Percentiles rank a stretch among this genome's conserved stretches.
Evolutionary conservation across 2,888 invertebrate genomes (phyloP).

Genomic region (Drosophila crucigera): DNA sequence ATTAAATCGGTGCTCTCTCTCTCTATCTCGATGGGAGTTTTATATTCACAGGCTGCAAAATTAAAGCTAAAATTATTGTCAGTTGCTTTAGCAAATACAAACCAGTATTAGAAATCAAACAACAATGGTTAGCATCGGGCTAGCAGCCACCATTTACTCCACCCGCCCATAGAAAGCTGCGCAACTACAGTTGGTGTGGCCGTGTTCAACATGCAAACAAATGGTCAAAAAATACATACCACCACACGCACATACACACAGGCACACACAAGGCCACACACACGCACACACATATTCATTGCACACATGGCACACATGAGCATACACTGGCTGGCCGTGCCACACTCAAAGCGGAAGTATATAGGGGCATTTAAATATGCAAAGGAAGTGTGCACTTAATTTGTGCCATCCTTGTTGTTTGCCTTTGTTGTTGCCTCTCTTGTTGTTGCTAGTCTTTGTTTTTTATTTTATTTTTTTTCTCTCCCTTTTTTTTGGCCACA

Average conservation of each 20-base stretch:
- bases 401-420: slow-evolving; percentile 80
- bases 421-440: slow-evolving; percentile 49
- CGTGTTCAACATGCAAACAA: slow-evolving; percentile 77
- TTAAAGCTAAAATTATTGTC: slow-evolving; percentile 60
- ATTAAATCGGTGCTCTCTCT: not conserved
- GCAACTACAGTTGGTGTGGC: slow-evolving; percentile 55
- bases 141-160: slow-evolving; percentile 18
- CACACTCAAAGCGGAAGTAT: slow-evolving; percentile 74
- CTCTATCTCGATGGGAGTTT: not conserved
- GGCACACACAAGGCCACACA: slow-evolving; percentile 5
- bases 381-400: slow-evolving; percentile 80
- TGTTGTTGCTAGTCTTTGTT: slow-evolving; percentile 49
- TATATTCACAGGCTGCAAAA: slow-evolving; percentile 13
- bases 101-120: slow-evolving; percentile 74
- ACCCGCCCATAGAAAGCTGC: slow-evolving; percentile 1
- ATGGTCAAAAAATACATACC: slow-evolving; percentile 65
- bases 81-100: slow-evolving; percentile 43
- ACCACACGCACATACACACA: slow-evolving; percentile 24
- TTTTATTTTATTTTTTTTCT: slow-evolving; percentile 29
- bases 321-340: slow-evolving; percentile 40
- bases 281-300: slow-evolving; percentile 21
- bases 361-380: slow-evolving; percentile 81
- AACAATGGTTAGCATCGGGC: slow-evolving; percentile 54
- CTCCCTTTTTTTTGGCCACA: slow-evolving; percentile 41
- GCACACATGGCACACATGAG: slow-evolving; percentile 40